Conservation (phyloP, 2,888 invertebrate species). For the Molanna angustata region DNA sequence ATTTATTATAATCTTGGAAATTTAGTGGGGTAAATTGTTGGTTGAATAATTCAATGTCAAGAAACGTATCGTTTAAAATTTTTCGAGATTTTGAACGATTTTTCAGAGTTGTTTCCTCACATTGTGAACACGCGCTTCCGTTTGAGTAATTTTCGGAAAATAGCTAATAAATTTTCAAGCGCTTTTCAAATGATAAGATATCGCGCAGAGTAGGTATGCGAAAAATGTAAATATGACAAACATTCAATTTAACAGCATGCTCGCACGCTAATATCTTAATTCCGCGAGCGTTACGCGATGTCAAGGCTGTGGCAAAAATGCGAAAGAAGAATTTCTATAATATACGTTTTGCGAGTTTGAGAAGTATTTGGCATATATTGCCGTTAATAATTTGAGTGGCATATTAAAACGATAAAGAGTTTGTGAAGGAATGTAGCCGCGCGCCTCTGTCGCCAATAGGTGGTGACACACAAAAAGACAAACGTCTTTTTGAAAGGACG, state of each 20-base stretch:
- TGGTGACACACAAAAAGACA: constrained; percentile 34
- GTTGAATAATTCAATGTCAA: no score
- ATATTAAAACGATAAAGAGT: constrained; percentile 16
- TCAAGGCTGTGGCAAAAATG: background rate
- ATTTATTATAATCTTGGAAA: no score
- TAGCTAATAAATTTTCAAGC: no score
- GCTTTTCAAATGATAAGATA: no score
- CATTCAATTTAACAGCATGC: background rate
- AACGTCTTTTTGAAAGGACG: constrained; percentile 34
- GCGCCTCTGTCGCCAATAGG: constrained; percentile 29
- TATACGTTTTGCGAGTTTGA: background rate
- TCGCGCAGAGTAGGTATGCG: no score
- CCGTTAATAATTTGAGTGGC: constrained; percentile 10
- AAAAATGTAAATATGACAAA: background rate
- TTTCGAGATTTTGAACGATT: no score
- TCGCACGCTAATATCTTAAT: background rate
- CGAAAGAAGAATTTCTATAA: background rate
- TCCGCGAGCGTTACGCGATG: background rate
- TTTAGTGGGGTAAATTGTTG: no score
- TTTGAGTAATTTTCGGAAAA: no score
- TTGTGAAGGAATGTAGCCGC: constrained; percentile 26
- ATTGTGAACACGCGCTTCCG: no score
- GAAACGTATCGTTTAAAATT: no score
- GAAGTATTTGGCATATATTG: constrained; percentile 4
- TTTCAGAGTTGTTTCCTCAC: no score